Percentiles rank a stretch among this genome's conserved stretches.
Evolutionary conservation across 2,113 vertebrate species (phyloP).

Genomic region (Pampusana beccarii): DNA sequence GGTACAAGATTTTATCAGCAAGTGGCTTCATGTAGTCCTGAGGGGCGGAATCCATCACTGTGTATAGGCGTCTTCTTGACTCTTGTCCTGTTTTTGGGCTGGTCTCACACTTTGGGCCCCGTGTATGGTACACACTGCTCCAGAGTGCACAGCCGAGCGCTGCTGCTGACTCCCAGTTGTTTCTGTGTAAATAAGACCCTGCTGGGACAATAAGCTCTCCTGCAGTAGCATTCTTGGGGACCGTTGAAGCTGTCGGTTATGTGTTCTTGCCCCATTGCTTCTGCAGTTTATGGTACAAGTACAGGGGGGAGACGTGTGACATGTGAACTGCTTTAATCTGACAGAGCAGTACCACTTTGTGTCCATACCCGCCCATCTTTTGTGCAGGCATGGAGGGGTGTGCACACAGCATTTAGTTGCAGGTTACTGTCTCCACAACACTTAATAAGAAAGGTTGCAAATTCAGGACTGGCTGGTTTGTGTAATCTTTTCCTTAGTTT

Average conservation of each 20-base stretch:
- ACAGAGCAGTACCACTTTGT: not conserved
- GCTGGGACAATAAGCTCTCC: not conserved
- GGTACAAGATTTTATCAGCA: not conserved
- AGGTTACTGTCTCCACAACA: not conserved
- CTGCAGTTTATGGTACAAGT: not conserved
- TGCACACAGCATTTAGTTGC: not conserved
- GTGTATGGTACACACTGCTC: not conserved
- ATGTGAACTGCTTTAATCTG: not conserved
- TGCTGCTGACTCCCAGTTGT: not conserved
- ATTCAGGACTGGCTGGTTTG: not conserved
- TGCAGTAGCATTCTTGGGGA: not conserved
- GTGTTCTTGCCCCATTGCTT: not conserved
- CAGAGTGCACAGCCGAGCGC: not conserved
- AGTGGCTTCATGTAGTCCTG: not conserved
- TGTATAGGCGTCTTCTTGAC: not conserved
- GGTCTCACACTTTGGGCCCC: not conserved
- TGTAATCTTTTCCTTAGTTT: slow-evolving; percentile 27
- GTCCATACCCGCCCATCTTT: not conserved
- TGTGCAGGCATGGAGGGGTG: not conserved
- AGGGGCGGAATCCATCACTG: not conserved
- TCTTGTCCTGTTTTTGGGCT: not conserved
- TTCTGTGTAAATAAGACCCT: not conserved
- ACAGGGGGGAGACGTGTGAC: not conserved
- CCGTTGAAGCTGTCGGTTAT: not conserved
- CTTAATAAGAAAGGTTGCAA: not conserved